These are phyloP conservation scores for Erannis defoliaria DNA, from an alignment of 2,888 invertebrate species.

Conservation along the genomic window DNA sequence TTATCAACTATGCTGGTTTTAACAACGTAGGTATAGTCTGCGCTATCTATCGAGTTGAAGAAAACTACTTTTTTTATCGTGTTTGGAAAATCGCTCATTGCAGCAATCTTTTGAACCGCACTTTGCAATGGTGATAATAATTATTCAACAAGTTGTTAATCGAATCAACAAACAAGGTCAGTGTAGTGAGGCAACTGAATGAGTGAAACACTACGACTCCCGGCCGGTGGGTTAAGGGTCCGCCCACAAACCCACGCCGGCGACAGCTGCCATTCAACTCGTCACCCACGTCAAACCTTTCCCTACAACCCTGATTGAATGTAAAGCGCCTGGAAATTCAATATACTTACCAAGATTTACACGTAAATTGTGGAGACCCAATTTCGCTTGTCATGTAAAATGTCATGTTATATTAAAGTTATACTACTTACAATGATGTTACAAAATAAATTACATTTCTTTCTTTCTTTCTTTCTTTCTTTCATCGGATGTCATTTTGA, in stretches of 20 bases:
- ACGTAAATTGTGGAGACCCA: slow-evolving; percentile 12
- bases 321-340: slow-evolving; percentile 37
- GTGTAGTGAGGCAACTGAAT: slow-evolving; percentile 18
- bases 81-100: not conserved
- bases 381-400: slow-evolving; percentile 5
- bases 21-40: too few relatives aligned
- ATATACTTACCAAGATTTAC: slow-evolving; percentile 30
- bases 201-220: slow-evolving; percentile 17
- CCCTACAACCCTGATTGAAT: slow-evolving; percentile 37
- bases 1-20: too few relatives aligned
- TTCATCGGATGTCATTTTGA: slow-evolving; percentile 6
- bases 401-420: too few relatives aligned
- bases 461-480: too few relatives aligned
- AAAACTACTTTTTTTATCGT: too few relatives aligned
- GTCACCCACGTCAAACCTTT: slow-evolving; percentile 42
- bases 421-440: too few relatives aligned
- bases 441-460: too few relatives aligned
- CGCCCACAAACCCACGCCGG: slow-evolving; percentile 19
- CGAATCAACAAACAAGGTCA: slow-evolving; percentile 25
- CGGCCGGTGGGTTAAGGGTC: slow-evolving; percentile 10
- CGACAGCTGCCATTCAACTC: slow-evolving; percentile 39
- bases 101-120: not conserved
- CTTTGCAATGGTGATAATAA: not conserved
- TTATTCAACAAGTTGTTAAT: slow-evolving; percentile 31
- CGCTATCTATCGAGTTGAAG: too few relatives aligned